Conservation (phyloP, 2,888 invertebrate species). For the Terebella lapidaria region DNA sequence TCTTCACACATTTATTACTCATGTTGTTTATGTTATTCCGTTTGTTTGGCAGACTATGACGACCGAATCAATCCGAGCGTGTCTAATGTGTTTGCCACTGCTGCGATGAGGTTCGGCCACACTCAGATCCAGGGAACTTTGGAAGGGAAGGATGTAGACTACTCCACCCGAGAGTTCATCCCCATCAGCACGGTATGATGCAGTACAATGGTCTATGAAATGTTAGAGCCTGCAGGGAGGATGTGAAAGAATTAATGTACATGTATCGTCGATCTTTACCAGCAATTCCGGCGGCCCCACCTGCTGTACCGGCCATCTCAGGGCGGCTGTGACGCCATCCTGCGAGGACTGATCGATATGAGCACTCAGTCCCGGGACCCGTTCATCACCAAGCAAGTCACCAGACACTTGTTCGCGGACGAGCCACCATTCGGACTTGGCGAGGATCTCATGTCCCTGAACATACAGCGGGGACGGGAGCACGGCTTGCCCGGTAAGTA, state of each 20-base stretch:
- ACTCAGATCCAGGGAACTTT: constrained; percentile 23
- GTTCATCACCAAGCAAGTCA: constrained; percentile 15
- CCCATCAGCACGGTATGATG: constrained; percentile 14
- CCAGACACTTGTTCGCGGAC: constrained; percentile 20
- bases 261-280: too few relatives aligned
- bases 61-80: constrained; percentile 28
- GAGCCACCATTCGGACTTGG: constrained; percentile 20
- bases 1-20: too few relatives aligned
- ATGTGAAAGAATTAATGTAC: too few relatives aligned
- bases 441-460: constrained; percentile 78
- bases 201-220: not conserved
- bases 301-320: constrained; percentile 61
- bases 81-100: constrained; percentile 38
- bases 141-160: constrained; percentile 6
- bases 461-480: constrained; percentile 84
- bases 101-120: constrained; percentile 44
- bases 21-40: too few relatives aligned
- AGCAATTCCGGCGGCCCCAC: constrained; percentile 94
- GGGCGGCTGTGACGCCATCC: constrained; percentile 23
- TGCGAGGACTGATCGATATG: constrained; percentile 25
- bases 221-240: not conserved
- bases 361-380: constrained; percentile 9
- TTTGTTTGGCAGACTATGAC: constrained; percentile 19
- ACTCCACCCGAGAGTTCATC: constrained; percentile 4
- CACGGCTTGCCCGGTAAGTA: constrained; percentile 68